These are phyloP conservation scores for Pseudoatta argentina DNA, from an alignment of 1,140 invertebrate species.

Conservation along the genomic window DNA sequence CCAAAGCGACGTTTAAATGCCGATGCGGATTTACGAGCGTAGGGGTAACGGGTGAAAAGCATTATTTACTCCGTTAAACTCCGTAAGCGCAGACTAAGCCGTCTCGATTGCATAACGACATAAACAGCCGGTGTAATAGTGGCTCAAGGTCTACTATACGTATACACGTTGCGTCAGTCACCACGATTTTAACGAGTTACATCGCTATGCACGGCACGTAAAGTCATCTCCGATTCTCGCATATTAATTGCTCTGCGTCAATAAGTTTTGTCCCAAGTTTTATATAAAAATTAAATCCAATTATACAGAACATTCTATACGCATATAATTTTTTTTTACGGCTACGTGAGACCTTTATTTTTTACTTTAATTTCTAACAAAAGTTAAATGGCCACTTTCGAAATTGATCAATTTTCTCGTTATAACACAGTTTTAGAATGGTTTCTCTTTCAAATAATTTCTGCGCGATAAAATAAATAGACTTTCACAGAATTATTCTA, in stretches of 20 bases:
- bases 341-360: background rate
- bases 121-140: constrained; percentile 79
- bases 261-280: background rate
- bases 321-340: background rate
- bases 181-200: constrained; percentile 50
- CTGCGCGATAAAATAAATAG: background rate
- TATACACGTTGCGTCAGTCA: constrained; percentile 52
- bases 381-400: background rate
- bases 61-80: constrained; percentile 76
- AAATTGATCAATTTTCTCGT: background rate
- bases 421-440: background rate
- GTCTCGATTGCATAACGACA: constrained; percentile 77
- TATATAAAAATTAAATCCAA: background rate
- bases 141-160: constrained; percentile 78
- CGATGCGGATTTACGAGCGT: constrained; percentile 53
- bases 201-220: constrained; percentile 31
- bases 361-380: background rate
- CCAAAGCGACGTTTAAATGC: constrained; percentile 26
- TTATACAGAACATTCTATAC: background rate
- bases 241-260: constrained; percentile 29
- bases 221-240: constrained; percentile 25
- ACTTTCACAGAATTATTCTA: constrained; percentile 5
- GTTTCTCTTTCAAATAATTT: constrained; percentile 1
- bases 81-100: constrained; percentile 71
- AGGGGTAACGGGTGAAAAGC: constrained; percentile 49